A percentile compares a stretch with the other conserved stretches of the same genome.
phyloP scores from a whole-genome alignment of 2,888 invertebrate species.

The Labia minor region DNA sequence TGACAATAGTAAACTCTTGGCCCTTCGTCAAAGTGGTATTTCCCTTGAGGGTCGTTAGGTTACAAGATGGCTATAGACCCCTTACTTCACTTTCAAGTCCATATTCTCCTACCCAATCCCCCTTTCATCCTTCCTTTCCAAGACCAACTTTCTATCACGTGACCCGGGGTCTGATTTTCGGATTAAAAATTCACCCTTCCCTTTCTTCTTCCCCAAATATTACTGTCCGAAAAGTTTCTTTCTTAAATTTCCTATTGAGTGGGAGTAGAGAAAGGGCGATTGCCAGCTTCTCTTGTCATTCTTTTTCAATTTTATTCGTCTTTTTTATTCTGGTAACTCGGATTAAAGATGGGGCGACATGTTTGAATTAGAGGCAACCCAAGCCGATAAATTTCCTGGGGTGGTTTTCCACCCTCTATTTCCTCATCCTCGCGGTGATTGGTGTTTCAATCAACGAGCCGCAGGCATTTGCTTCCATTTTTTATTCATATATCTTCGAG shows the following conservation, averaged over 20 bases:
- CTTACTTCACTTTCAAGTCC: too few relatives aligned
- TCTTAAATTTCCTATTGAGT: neutral
- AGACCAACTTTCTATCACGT: neutral
- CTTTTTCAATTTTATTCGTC: neutral
- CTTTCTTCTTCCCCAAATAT: neutral
- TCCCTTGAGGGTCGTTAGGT: neutral
- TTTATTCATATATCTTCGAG: neutral
- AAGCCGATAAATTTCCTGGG: neutral
- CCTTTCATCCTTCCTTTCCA: neutral
- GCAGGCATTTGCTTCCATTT: neutral
- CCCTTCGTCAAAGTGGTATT: neutral
- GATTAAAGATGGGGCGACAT: conserved; percentile 13
- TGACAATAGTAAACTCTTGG: neutral
- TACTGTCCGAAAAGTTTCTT: conserved; percentile 13
- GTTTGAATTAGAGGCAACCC: neutral
- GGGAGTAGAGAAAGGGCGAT: neutral
- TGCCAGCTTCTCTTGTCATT: neutral
- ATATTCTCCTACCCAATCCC: neutral
- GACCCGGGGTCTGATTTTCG: conserved; percentile 6
- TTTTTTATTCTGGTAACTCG: neutral
- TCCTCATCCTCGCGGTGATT: neutral
- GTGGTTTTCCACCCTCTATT: neutral
- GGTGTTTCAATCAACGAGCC: neutral
- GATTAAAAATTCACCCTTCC: conserved; percentile 5
- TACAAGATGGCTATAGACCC: too few relatives aligned